A percentile compares a stretch with the other conserved stretches of the same genome.
Evolutionary conservation across 1,140 invertebrate genomes (phyloP).

Genomic region (Drosophila trapezifrons): DNA sequence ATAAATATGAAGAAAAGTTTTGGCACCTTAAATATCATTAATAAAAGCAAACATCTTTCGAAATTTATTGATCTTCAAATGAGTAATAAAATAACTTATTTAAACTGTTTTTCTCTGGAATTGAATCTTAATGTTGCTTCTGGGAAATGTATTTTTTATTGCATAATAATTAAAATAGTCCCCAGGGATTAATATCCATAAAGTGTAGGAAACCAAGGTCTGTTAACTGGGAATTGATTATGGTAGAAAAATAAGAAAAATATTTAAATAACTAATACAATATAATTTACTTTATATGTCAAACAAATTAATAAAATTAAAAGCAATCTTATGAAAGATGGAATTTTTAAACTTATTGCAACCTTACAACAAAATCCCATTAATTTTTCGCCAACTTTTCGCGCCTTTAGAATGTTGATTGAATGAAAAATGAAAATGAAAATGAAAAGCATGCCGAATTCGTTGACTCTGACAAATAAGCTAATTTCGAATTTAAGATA

Average conservation of each 20-base stretch:
- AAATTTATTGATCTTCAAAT: too few species aligned
- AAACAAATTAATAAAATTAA: background rate
- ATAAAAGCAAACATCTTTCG: too few species aligned
- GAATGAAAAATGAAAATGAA: constrained; percentile 31
- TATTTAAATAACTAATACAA: background rate
- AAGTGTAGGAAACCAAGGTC: too few species aligned
- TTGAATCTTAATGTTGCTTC: too few species aligned
- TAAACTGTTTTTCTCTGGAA: too few species aligned
- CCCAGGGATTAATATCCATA: too few species aligned
- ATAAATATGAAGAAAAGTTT: too few species aligned
- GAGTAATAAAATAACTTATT: too few species aligned
- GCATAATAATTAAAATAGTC: too few species aligned
- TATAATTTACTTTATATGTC: background rate
- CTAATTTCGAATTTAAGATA: constrained; percentile 48
- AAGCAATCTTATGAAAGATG: background rate
- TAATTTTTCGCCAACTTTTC: background rate
- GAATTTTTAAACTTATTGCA: background rate
- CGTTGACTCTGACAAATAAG: constrained; percentile 46
- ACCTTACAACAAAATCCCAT: background rate
- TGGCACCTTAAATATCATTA: too few species aligned
- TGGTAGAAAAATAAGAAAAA: background rate
- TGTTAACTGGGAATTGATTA: too few species aligned
- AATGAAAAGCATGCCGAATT: constrained; percentile 22
- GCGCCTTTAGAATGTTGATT: constrained; percentile 6
- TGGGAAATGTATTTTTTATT: too few species aligned